Conservation (phyloP, 2,113 vertebrate genomes). For the Fulica atra region DNA sequence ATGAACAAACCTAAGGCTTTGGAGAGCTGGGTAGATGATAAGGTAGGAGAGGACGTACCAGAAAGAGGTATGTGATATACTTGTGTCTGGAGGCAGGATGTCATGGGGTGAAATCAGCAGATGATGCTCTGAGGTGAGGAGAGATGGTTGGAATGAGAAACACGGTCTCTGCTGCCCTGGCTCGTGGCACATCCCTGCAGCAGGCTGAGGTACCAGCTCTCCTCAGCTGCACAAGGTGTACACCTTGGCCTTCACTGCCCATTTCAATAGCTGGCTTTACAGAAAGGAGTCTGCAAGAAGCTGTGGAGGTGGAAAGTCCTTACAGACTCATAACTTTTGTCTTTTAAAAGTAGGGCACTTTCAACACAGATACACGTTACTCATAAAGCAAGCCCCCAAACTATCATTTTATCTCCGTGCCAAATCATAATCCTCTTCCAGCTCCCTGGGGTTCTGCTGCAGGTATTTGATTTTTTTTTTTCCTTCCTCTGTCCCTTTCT, state of each 20-base stretch:
- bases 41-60: not conserved
- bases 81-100: not conserved
- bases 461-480: conserved; percentile 35
- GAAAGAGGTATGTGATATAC: fast-evolving
- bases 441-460: conserved; percentile 45
- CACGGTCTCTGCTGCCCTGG: fast-evolving
- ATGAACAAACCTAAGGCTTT: not conserved
- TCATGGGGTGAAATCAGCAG: not conserved
- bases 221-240: fast-evolving
- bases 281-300: not conserved
- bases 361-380: not conserved
- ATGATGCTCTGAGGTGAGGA: fast-evolving
- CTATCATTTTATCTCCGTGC: conserved; percentile 9
- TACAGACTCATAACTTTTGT: not conserved
- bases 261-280: fast-evolving
- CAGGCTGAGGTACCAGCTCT: not conserved
- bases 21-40: not conserved
- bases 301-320: not conserved
- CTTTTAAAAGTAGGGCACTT: not conserved
- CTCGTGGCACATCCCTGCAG: fast-evolving
- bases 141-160: not conserved
- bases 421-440: conserved; percentile 1
- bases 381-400: not conserved
- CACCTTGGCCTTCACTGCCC: not conserved
- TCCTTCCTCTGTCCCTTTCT: conserved; percentile 22